phyloP scores from a whole-genome alignment of 2,888 invertebrate genomes.

The Osmoderma eremita region DNA sequence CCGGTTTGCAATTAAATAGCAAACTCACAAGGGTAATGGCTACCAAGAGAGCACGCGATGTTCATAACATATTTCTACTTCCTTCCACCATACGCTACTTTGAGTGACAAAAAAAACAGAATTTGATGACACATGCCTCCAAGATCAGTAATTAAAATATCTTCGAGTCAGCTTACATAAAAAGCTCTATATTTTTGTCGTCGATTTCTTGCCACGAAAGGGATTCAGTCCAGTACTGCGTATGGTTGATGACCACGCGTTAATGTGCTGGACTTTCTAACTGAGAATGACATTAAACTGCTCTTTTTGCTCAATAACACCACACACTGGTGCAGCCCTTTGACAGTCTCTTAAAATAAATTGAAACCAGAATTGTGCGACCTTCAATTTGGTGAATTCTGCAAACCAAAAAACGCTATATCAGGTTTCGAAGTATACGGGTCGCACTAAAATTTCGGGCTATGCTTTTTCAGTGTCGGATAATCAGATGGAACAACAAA shows the following conservation, averaged over 20 bases:
- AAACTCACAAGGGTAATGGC: background rate
- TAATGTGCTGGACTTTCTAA: background rate
- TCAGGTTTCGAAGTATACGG: too few species aligned
- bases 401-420: background rate
- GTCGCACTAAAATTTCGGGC: too few species aligned
- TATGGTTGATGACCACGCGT: too few species aligned
- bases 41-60: background rate
- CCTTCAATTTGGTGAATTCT: background rate
- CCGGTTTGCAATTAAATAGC: background rate
- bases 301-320: background rate
- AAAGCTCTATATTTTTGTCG: conserved; percentile 9
- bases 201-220: background rate
- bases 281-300: conserved; percentile 1
- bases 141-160: background rate
- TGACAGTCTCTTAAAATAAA: background rate
- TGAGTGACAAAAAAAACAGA: background rate
- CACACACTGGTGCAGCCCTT: background rate
- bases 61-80: too few species aligned
- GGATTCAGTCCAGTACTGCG: too few species aligned
- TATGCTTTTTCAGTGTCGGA: background rate
- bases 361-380: background rate
- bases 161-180: background rate
- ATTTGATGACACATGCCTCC: conserved; percentile 3
- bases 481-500: background rate
- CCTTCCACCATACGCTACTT: too few species aligned